These are phyloP conservation scores for Taurulus bubalis DNA, from an alignment of 2,113 vertebrate genomes.

Conservation along the genomic window DNA sequence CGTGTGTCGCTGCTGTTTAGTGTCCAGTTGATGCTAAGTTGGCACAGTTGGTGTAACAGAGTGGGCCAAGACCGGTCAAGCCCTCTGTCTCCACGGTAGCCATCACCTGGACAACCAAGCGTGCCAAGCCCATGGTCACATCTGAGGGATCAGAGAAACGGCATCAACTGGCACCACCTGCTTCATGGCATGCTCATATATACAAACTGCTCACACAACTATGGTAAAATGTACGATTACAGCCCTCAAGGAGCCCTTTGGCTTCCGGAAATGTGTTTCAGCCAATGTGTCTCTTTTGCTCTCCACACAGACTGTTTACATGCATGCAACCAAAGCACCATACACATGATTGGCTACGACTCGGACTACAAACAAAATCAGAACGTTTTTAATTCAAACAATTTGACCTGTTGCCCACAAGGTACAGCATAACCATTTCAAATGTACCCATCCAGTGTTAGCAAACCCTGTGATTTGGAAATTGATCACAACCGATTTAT, in stretches of 20 bases:
- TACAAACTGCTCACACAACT: slow-evolving; percentile 5
- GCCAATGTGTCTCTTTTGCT: neutral
- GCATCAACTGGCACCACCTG: slow-evolving; percentile 56
- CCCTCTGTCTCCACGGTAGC: slow-evolving; percentile 67
- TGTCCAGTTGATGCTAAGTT: slow-evolving; percentile 71
- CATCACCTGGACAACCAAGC: slow-evolving; percentile 76
- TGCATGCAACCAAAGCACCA: neutral
- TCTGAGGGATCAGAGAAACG: slow-evolving; percentile 46
- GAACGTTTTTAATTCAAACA: neutral
- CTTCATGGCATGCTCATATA: slow-evolving; percentile 1
- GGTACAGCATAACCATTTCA: too few relatives aligned
- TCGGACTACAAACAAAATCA: neutral
- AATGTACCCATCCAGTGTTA: neutral
- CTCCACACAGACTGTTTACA: neutral
- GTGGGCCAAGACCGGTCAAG: slow-evolving; percentile 75
- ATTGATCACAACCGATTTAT: neutral
- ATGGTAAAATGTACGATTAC: too few relatives aligned
- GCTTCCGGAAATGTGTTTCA: neutral
- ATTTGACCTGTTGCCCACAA: neutral
- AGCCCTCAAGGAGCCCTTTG: neutral
- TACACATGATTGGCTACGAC: neutral
- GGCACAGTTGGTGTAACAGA: slow-evolving; percentile 73
- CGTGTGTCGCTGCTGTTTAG: slow-evolving; percentile 66
- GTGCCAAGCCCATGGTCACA: slow-evolving; percentile 67
- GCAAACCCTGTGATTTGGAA: neutral